Base-by-base conservation (phyloP, 1,140 invertebrate genomes). In the Diprion similis region DNA sequence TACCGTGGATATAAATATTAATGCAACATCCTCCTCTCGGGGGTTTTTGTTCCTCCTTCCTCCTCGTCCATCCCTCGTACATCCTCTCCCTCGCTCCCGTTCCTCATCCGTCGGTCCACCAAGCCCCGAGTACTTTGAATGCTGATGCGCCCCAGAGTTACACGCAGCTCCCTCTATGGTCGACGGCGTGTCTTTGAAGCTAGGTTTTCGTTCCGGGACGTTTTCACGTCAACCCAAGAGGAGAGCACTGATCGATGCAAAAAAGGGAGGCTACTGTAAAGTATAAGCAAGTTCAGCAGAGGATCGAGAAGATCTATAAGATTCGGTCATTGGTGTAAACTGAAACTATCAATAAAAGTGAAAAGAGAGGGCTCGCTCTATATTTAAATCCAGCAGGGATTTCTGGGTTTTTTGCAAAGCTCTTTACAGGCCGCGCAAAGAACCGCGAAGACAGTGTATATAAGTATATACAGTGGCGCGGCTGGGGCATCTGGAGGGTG, bases 11-110 rank as follows among this genome's bases (percentile, higher is more conserved):
- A 88, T 88, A 87, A 88, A 88, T 88, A 88, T 88, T 88, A 88
- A 88, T 88, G 86, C 86, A 88, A 88, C 86, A 88, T 88, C 84
- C 86, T 85, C 83, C 82, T 85, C 82, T 86, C 83, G 78, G 82
- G 82, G 80, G 84, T 87, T 86, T 88, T 88, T 87, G 85, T 86
- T 86, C 84, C 84, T 86, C 86, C 83, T 81, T 81, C 81, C 78
- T 81, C 75, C 78, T 75, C 78, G 76, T 82, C 79, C 82, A 82
- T 80, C 82, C 78, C 80, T 85, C 82, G 85, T 82, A 78, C 81
- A 81, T 80, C 83, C 86, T 85, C 87, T 87, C 86, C 84, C 85
- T 85, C 84, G 84, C 86, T 85, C 83, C 80, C 80, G 81, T 77
- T 81, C 75, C 78, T 75, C 79, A 77, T 82, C 79, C 82, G 82